A percentile compares a stretch with the other conserved stretches of the same genome.
Evolutionary conservation across 2,888 invertebrate species (phyloP).

Genomic region (Athalia rosae): DNA sequence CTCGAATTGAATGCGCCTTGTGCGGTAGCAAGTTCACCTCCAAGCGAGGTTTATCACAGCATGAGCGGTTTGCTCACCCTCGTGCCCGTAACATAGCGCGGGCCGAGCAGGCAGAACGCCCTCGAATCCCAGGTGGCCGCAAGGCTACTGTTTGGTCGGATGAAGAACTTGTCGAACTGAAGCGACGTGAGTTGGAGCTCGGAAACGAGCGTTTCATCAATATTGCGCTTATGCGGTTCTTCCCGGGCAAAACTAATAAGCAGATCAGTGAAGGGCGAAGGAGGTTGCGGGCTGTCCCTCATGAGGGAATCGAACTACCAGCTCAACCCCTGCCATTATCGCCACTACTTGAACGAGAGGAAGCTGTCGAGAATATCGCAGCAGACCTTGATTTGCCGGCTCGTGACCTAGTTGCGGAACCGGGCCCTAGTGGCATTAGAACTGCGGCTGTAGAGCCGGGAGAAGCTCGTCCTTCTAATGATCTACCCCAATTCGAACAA

Average conservation of each 20-base stretch:
- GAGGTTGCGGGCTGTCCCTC: not conserved
- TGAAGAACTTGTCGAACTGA: not conserved
- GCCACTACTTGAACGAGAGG: too few relatives aligned
- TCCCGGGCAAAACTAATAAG: slow-evolving; percentile 15
- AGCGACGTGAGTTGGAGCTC: not conserved
- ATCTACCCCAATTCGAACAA: slow-evolving; percentile 55
- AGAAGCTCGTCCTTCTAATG: too few relatives aligned
- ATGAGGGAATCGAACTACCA: not conserved
- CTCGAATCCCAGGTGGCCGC: not conserved
- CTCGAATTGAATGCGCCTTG: not conserved
- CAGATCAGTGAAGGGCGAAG: slow-evolving; percentile 47
- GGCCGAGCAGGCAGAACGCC: not conserved
- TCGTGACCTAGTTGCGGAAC: too few relatives aligned
- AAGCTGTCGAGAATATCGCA: too few relatives aligned
- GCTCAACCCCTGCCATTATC: not conserved
- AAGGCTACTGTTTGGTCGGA: not conserved
- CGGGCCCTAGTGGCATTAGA: too few relatives aligned
- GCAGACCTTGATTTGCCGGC: too few relatives aligned
- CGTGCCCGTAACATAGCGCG: slow-evolving; percentile 32
- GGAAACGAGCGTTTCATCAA: not conserved
- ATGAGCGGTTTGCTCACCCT: slow-evolving; percentile 48
- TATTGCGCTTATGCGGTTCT: not conserved
- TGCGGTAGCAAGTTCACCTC: slow-evolving; percentile 32
- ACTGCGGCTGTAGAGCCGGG: too few relatives aligned
- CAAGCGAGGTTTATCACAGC: slow-evolving; percentile 40